Base-by-base conservation (phyloP, 1,140 invertebrate genomes). In the Trichonephila clavata region DNA sequence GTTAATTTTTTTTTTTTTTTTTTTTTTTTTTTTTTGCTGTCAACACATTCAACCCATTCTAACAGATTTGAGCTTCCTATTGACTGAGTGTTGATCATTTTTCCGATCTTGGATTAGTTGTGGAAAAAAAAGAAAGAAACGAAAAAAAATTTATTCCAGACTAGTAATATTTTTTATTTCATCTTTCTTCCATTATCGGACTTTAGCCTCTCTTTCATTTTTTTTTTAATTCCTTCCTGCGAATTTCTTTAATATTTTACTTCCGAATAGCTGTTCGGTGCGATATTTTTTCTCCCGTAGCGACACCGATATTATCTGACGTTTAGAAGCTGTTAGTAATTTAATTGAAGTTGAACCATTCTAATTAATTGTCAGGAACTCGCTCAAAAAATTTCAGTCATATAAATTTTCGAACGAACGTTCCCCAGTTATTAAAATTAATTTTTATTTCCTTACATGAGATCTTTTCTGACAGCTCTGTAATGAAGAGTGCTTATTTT, bases 31-130 rank as follows among this genome's bases (percentile, higher is more conserved):
- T 50, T 50, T 50, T 50, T 50, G 32, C 86, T 61, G 86, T 84
- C 81, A 59, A 84, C 81, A 84, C 59, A 61, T n/a, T 63, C 86
- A 63, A 63, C 50, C 24, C 60, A 86, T n/a, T 63, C 57, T 21
- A 60, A 86, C 65, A 68, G 63, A 71, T 89, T 89, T 77, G 24
- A 57, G 65, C 63, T 71, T 89, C 63, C 32, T 89, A 89, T 89
- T 89, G 87, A 89, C 87, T 89, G 43, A 89, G 65, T 89, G 87
- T 89, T 89, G 87, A 89, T 89, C 87, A 89, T 89, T 89, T 89
- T 89, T 89, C 87, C 87, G 43, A 89, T 89, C 87, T 71, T n/a
- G 87, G 87, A 89, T 89, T 89, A 89, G 84, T 86, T 63, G 81
- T 32, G 32, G 68, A 77, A 77, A 77, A 84, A 60, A 57, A 61